A percentile compares a stretch with the other conserved stretches of the same genome.
Evolutionary conservation across 1,140 invertebrate genomes (phyloP).

Genomic region (Meloidogyne chitwoodi): DNA sequence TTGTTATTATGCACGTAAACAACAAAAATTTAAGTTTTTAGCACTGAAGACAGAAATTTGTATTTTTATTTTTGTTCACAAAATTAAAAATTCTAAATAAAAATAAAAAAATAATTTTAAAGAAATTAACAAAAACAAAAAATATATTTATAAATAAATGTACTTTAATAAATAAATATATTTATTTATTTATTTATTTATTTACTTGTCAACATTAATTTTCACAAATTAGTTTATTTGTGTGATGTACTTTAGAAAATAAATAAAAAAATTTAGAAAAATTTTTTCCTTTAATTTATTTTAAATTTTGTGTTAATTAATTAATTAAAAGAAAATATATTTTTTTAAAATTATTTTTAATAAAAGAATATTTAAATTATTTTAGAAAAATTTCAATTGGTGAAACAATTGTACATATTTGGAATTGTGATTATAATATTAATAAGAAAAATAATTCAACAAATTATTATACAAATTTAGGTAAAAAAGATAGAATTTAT

Average conservation of each 20-base stretch:
- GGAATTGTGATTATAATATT: slow-evolving; percentile 38
- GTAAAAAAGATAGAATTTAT: slow-evolving; percentile 21
- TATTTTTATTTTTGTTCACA: too few relatives aligned
- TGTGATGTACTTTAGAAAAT: background rate
- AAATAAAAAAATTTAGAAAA: slow-evolving; percentile 1
- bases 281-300: background rate
- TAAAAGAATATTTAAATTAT: too few relatives aligned
- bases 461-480: background rate
- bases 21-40: too few relatives aligned
- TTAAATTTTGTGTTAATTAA: background rate
- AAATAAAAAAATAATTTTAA: too few relatives aligned
- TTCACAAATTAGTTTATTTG: background rate
- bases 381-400: slow-evolving; percentile 40
- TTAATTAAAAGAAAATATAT: background rate
- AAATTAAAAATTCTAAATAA: too few relatives aligned
- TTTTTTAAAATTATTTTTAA: too few relatives aligned
- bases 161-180: background rate
- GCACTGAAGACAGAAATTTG: too few relatives aligned
- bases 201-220: background rate
- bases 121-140: too few relatives aligned
- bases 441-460: background rate
- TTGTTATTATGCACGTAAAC: too few relatives aligned
- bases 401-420: slow-evolving; percentile 43
- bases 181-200: background rate
- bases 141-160: too few relatives aligned